phyloP scores from a whole-genome alignment of 92 coral and sea anemone genomes.

The Pocillopora meandrina region DNA sequence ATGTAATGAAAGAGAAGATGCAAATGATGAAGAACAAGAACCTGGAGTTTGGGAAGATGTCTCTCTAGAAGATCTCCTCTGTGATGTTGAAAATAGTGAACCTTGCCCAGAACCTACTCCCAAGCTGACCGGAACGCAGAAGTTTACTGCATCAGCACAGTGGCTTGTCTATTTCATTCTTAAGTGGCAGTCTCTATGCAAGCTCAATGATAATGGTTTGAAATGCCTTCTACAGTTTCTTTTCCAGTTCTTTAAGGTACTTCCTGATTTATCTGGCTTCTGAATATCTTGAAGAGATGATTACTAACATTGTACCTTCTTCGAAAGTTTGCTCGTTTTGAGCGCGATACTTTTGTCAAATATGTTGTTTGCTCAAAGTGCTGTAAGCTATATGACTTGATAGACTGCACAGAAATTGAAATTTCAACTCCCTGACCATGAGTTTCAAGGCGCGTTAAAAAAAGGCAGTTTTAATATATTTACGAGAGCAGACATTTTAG shows the following conservation, averaged over 20 bases:
- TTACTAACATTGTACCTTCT: constrained; percentile 34
- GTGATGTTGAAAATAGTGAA: constrained; percentile 18
- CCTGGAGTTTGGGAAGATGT: constrained; percentile 55
- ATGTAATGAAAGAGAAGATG: not conserved
- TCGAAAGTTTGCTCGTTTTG: not conserved
- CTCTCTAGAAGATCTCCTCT: constrained; percentile 18
- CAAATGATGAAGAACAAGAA: constrained; percentile 16
- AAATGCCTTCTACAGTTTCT: constrained; percentile 54
- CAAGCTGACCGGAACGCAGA: constrained; percentile 29
- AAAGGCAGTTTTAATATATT: no score
- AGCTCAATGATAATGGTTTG: constrained; percentile 55
- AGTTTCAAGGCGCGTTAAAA: no score
- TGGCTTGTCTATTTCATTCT: constrained; percentile 61
- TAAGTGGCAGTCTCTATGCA: constrained; percentile 48
- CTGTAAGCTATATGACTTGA: not conserved
- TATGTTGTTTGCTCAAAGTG: constrained; percentile 44
- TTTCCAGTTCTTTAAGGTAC: constrained; percentile 35
- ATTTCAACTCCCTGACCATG: no score
- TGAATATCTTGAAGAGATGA: constrained; percentile 19
- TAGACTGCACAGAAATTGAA: no score
- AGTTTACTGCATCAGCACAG: constrained; percentile 40
- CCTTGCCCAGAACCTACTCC: constrained; percentile 52
- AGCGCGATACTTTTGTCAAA: constrained; percentile 23
- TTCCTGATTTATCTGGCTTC: constrained; percentile 11
- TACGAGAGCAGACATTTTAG: no score